These are phyloP conservation scores for Mechanitis mazaeus DNA, from an alignment of 2,888 invertebrate species.

Conservation along the genomic window DNA sequence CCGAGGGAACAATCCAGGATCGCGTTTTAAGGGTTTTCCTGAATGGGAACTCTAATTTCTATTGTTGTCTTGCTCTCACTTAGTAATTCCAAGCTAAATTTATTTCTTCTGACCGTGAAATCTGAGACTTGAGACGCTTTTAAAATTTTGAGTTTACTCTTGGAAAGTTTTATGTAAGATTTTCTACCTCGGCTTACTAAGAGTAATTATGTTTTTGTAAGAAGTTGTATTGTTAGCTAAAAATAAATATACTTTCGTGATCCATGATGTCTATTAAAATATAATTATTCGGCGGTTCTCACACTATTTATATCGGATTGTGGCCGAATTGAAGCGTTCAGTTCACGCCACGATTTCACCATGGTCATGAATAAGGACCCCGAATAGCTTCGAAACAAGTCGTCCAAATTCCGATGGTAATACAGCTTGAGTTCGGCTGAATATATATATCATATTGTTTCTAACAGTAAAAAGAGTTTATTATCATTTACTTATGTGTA, in stretches of 20 bases:
- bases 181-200: neutral
- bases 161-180: neutral
- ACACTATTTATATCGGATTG: too few species aligned
- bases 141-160: conserved; percentile 3
- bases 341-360: too few species aligned
- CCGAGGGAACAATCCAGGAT: conserved; percentile 68
- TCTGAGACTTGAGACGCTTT: conserved; percentile 30
- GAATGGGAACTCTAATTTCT: conserved; percentile 67
- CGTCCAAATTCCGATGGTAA: too few species aligned
- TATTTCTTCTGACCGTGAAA: conserved; percentile 45
- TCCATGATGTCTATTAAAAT: neutral
- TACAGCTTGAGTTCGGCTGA: too few species aligned
- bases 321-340: too few species aligned
- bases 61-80: conserved; percentile 43
- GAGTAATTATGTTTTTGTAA: conserved; percentile 6
- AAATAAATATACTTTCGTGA: neutral
- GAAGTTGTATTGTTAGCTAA: neutral
- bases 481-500: neutral
- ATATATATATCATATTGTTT: too few species aligned
- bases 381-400: too few species aligned
- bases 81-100: conserved; percentile 32
- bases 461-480: too few species aligned
- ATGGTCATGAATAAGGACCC: too few species aligned
- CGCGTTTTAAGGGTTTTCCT: conserved; percentile 71
- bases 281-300: too few species aligned